A percentile compares a stretch with the other conserved stretches of the same genome.
These are phyloP conservation scores for Syngnathus typhle DNA, from an alignment of 2,113 vertebrate species.

Conservation along the genomic window DNA sequence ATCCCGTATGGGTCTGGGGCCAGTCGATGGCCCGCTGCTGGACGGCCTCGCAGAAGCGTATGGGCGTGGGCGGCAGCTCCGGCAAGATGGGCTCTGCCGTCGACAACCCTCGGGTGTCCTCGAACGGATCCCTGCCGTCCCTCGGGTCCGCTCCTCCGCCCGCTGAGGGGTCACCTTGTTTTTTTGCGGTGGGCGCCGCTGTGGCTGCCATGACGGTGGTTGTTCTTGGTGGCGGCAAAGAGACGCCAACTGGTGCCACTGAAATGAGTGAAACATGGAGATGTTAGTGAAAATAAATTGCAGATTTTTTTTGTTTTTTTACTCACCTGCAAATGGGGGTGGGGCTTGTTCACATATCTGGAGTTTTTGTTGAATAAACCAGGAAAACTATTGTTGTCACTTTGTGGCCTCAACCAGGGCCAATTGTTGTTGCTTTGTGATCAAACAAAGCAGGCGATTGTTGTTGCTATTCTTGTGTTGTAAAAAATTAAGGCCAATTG, in stretches of 20 bases:
- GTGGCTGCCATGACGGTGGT: constrained; percentile 71
- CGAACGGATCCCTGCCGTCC: constrained; percentile 79
- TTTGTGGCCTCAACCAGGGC: not conserved
- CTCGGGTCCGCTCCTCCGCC: constrained; percentile 77
- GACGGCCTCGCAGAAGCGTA: constrained; percentile 86
- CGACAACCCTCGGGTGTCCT: constrained; percentile 71
- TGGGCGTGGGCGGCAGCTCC: constrained; percentile 82
- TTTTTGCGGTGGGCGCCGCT: constrained; percentile 70
- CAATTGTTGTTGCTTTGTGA: not conserved
- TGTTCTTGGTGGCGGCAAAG: constrained; percentile 76
- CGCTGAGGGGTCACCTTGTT: constrained; percentile 67
- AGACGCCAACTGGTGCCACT: constrained; percentile 40
- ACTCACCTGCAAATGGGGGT: not conserved
- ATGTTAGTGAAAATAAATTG: constrained; percentile 27
- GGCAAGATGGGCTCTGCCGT: constrained; percentile 78
- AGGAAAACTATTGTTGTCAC: not conserved
- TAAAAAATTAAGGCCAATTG: too few species aligned
- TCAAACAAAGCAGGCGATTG: not conserved
- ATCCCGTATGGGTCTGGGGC: constrained; percentile 91
- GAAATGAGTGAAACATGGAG: constrained; percentile 18
- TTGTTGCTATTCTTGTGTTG: not conserved
- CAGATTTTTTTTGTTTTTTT: not conserved
- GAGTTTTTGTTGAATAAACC: not conserved
- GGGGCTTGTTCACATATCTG: not conserved
- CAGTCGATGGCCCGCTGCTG: constrained; percentile 85